Evolutionary conservation across 2,113 vertebrate genomes (phyloP).

Genomic region (Istiophorus platypterus): DNA sequence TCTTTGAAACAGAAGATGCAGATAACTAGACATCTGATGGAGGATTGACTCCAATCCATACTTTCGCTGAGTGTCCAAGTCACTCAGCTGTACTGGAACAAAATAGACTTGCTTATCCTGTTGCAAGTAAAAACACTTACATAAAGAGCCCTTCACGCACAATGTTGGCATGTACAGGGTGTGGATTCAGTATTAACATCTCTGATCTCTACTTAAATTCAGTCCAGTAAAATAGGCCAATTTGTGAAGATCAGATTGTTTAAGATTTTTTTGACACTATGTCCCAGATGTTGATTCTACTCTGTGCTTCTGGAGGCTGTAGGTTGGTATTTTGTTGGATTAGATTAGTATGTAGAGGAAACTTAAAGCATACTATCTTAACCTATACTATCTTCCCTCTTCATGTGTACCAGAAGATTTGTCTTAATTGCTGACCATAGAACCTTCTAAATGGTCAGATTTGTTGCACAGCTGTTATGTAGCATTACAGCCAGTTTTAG

Average conservation of each 20-base stretch:
- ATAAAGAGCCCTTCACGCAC: slow-evolving; percentile 76
- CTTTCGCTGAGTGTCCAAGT: slow-evolving; percentile 6
- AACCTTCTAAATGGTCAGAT: slow-evolving; percentile 9
- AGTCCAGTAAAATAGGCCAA: slow-evolving; percentile 2
- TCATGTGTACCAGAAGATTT: neutral
- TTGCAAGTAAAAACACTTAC: slow-evolving; percentile 38
- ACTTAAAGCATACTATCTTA: too few relatives aligned
- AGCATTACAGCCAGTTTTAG: slow-evolving; percentile 23
- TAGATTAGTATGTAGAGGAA: slow-evolving; percentile 22
- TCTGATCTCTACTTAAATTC: slow-evolving; percentile 5
- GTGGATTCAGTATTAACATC: slow-evolving; percentile 33
- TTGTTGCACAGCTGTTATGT: slow-evolving; percentile 37
- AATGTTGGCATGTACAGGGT: slow-evolving; percentile 45
- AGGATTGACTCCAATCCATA: too few relatives aligned
- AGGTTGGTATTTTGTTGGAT: slow-evolving; percentile 16
- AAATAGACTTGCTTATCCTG: slow-evolving; percentile 19
- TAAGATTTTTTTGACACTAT: neutral
- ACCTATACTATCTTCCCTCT: slow-evolving; percentile 3
- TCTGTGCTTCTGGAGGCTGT: neutral
- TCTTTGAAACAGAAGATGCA: neutral
- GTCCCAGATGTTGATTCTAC: slow-evolving; percentile 5
- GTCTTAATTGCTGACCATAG: neutral
- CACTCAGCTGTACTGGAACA: slow-evolving; percentile 18
- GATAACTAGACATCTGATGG: too few relatives aligned
- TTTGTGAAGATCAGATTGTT: neutral